These are phyloP conservation scores for Egretta garzetta DNA, from an alignment of 2,113 vertebrate genomes.

Conservation along the genomic window DNA sequence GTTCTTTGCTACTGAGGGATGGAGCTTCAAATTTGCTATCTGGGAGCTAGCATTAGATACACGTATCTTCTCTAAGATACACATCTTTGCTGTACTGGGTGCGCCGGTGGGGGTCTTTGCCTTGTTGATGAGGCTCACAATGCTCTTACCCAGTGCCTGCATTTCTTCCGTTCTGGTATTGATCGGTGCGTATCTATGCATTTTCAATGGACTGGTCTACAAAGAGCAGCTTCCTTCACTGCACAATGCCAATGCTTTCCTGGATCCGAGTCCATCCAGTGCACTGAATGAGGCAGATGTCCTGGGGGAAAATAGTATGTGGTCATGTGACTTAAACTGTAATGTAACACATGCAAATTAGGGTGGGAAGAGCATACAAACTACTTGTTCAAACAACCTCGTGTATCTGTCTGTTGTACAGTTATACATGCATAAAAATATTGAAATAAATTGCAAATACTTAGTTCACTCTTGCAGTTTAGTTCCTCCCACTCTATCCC, in stretches of 20 bases:
- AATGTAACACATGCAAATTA: not conserved
- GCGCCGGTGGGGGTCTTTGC: not conserved
- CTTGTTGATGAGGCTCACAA: not conserved
- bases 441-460: not conserved
- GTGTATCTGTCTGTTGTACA: not conserved
- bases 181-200: rapidly evolving
- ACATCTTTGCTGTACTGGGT: not conserved
- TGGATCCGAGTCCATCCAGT: not conserved
- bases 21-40: not conserved
- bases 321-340: not conserved
- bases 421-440: not conserved
- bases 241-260: not conserved
- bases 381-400: not conserved
- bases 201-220: not conserved
- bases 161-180: rapidly evolving
- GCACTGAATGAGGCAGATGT: rapidly evolving
- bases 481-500: not conserved
- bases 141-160: not conserved
- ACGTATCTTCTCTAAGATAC: not conserved
- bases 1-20: not conserved
- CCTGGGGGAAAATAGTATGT: not conserved
- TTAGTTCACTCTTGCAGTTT: not conserved
- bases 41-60: rapidly evolving
- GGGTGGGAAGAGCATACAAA: not conserved
- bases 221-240: not conserved